A percentile compares a stretch with the other conserved stretches of the same genome.
These are phyloP conservation scores for Calliopsis andreniformis DNA, from an alignment of 1,140 invertebrate genomes.

Conservation along the genomic window DNA sequence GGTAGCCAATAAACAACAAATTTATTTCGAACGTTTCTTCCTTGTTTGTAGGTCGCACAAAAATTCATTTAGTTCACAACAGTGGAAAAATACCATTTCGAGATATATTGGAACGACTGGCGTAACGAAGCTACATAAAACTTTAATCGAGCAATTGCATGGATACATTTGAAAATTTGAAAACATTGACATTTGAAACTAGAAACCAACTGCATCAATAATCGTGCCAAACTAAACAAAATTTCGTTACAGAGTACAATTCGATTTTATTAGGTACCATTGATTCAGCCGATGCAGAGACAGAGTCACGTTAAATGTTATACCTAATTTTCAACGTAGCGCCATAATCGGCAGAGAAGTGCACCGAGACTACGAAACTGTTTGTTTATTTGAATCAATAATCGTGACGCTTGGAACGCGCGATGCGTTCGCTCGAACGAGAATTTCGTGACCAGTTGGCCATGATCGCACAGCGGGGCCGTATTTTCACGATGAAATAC, in stretches of 20 bases:
- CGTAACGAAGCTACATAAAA: neutral
- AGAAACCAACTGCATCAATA: too few species aligned
- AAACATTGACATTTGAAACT: neutral
- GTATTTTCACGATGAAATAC: neutral
- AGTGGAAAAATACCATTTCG: neutral
- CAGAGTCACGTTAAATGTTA: constrained; percentile 36
- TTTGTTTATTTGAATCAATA: constrained; percentile 41
- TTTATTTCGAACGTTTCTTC: neutral
- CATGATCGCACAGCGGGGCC: neutral
- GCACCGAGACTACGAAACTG: constrained; percentile 27
- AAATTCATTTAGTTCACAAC: neutral
- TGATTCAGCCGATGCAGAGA: constrained; percentile 36
- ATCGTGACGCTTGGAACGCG: neutral
- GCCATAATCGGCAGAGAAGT: constrained; percentile 14
- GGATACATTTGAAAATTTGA: too few species aligned
- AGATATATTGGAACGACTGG: neutral
- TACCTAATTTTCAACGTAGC: constrained; percentile 34
- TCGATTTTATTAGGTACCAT: too few species aligned
- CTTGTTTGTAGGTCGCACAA: constrained; percentile 5
- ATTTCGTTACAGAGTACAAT: too few species aligned
- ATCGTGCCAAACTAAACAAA: too few species aligned
- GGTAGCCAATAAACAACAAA: constrained; percentile 4
- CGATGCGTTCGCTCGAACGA: neutral
- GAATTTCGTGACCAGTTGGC: neutral
- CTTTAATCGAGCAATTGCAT: neutral